These are phyloP conservation scores for Xyliphius kryptos DNA, from an alignment of 2,113 vertebrate genomes.

Conservation along the genomic window DNA sequence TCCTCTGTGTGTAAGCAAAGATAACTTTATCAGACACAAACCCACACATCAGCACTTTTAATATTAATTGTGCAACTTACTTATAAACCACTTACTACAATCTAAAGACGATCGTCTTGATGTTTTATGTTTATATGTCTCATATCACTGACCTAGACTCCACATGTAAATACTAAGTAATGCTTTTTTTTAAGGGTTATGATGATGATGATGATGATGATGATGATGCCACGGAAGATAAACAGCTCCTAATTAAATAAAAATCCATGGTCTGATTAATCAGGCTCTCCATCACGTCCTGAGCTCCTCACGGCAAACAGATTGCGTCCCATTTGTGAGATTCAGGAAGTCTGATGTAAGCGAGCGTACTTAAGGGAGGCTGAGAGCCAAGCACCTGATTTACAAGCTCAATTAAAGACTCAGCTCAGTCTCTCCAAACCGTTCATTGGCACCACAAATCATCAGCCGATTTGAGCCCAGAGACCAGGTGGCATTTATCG, in stretches of 20 bases:
- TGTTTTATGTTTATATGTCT: too few relatives aligned
- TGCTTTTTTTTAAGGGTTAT: too few relatives aligned
- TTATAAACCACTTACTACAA: too few relatives aligned
- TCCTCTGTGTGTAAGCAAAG: too few relatives aligned
- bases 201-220: too few relatives aligned
- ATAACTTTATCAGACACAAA: too few relatives aligned
- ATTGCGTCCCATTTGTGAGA: not conserved
- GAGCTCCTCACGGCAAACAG: constrained; percentile 4
- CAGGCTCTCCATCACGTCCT: not conserved
- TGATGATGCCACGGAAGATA: not conserved
- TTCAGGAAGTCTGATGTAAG: constrained; percentile 6
- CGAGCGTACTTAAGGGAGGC: constrained; percentile 9
- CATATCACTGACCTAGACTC: too few relatives aligned
- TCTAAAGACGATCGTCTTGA: too few relatives aligned
- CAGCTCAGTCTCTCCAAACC: constrained; percentile 39
- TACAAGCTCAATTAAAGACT: constrained; percentile 56
- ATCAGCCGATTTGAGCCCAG: constrained; percentile 27
- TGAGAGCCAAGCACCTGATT: constrained; percentile 45
- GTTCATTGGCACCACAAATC: constrained; percentile 44
- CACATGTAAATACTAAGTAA: too few relatives aligned
- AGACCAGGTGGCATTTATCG: constrained; percentile 38
- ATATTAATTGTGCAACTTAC: too few relatives aligned
- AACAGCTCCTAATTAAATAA: constrained; percentile 11
- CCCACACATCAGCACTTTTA: too few relatives aligned
- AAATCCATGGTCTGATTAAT: constrained; percentile 8